Evolutionary conservation across 1,140 invertebrate species (phyloP).

Genomic region (Ostrea denselamellosa): DNA sequence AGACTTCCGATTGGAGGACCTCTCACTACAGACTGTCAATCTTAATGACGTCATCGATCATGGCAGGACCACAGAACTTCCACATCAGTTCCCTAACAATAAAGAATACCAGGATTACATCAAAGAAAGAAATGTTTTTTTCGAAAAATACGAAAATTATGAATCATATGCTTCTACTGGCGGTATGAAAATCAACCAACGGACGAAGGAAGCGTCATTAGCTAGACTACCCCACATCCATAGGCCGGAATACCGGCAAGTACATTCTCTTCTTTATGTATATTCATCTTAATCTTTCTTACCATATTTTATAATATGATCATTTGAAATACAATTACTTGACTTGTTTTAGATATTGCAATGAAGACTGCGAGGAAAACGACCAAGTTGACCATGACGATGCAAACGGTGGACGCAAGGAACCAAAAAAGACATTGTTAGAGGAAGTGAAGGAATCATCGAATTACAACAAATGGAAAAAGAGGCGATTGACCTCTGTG

Average conservation of each 20-base stretch:
- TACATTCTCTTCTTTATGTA: neutral
- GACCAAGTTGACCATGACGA: neutral
- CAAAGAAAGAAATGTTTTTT: slow-evolving; percentile 44
- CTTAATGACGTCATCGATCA: neutral
- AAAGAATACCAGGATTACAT: slow-evolving; percentile 48
- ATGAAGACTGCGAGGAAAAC: neutral
- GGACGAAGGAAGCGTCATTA: neutral
- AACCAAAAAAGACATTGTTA: slow-evolving; percentile 48
- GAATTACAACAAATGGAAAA: slow-evolving; percentile 58
- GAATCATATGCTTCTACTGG: neutral
- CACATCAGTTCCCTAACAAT: neutral
- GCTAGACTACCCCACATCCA: neutral
- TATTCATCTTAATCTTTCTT: too few species aligned
- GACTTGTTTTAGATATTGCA: neutral
- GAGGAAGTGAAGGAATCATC: slow-evolving; percentile 51
- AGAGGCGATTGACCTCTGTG: slow-evolving; percentile 47
- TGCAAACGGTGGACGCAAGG: neutral
- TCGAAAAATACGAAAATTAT: slow-evolving; percentile 45
- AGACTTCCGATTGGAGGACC: slow-evolving; percentile 52
- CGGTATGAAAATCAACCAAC: neutral
- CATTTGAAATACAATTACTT: too few species aligned
- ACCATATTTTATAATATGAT: too few species aligned
- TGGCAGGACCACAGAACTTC: neutral
- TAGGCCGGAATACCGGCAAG: neutral
- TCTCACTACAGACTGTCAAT: slow-evolving; percentile 9